These are phyloP conservation scores for Noturus placidus DNA, from an alignment of 2,113 vertebrate genomes.

Conservation along the genomic window DNA sequence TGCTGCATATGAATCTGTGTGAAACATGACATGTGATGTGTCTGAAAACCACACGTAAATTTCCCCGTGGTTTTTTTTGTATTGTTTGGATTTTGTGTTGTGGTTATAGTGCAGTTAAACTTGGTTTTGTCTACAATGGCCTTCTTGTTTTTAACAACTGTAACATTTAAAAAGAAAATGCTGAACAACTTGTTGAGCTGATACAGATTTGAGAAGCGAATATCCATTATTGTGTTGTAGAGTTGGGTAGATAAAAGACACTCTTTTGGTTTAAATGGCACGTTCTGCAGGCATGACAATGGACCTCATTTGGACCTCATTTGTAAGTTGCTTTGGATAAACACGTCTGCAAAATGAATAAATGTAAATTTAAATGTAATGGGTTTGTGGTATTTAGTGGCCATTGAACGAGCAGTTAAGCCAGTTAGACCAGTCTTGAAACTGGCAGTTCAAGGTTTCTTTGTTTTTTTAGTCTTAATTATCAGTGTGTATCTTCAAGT, in stretches of 20 bases:
- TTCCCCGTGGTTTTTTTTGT: not conserved
- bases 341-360: too few species aligned
- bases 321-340: too few species aligned
- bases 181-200: constrained; percentile 15
- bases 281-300: not conserved
- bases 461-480: not conserved
- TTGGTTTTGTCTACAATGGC: not conserved
- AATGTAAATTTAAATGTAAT: too few species aligned
- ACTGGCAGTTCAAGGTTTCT: not conserved
- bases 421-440: not conserved
- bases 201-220: constrained; percentile 4
- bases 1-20: not conserved
- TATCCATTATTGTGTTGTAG: not conserved
- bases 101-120: not conserved
- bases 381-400: not conserved
- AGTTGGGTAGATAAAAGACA: not conserved
- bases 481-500: not conserved
- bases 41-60: not conserved
- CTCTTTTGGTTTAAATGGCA: constrained; percentile 50
- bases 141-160: not conserved
- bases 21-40: not conserved
- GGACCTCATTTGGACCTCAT: too few species aligned
- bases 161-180: not conserved
- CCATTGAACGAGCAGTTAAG: not conserved
- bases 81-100: not conserved